These are phyloP conservation scores for Candidula unifasciata DNA, from an alignment of 2,888 invertebrate genomes.

Conservation along the genomic window DNA sequence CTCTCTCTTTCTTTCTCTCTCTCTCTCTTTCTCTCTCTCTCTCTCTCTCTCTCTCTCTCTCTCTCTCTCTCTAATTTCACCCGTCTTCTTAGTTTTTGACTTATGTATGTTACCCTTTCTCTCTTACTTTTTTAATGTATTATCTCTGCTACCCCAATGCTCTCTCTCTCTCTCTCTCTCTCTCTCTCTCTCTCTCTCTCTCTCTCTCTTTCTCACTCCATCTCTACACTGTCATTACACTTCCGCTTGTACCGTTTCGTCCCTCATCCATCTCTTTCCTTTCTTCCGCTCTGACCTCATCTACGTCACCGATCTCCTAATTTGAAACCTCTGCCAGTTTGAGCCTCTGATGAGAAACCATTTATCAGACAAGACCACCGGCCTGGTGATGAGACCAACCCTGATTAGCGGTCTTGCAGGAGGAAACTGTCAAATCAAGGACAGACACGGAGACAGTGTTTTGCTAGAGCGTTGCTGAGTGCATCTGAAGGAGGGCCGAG, in stretches of 20 bases:
- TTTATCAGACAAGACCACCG: background rate
- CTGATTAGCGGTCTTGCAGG: background rate
- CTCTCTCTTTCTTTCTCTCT: too few species aligned
- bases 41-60: background rate
- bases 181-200: slow-evolving; percentile 15
- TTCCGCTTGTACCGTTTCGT: background rate
- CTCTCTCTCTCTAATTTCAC: too few species aligned
- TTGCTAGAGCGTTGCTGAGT: background rate
- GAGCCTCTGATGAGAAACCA: background rate
- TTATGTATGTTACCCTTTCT: too few species aligned
- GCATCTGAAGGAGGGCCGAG: background rate
- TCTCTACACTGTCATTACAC: background rate
- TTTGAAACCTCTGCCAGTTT: background rate
- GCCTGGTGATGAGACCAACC: background rate
- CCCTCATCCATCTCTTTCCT: background rate
- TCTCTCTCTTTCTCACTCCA: too few species aligned
- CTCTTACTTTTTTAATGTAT: too few species aligned
- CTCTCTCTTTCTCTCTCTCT: too few species aligned
- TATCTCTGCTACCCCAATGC: background rate
- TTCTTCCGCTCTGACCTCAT: background rate
- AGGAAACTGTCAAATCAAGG: too few species aligned
- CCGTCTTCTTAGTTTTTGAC: too few species aligned
- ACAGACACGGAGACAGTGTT: background rate
- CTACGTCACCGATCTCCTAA: background rate
- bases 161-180: background rate